These are phyloP conservation scores for Sylvilagus floridanus DNA, from an alignment of 2,797 vertebrate species.

Conservation along the genomic window DNA sequence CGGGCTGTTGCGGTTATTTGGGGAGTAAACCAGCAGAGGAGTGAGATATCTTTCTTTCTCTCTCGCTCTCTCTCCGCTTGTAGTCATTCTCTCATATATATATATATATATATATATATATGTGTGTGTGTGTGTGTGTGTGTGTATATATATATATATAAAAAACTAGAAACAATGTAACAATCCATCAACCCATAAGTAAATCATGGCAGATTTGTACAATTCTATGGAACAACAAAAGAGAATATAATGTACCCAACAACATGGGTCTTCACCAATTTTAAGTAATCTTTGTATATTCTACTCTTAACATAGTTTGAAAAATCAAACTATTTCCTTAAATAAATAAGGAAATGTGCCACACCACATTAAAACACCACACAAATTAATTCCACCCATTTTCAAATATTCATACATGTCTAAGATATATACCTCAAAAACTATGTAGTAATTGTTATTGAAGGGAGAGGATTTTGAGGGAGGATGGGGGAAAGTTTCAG, in stretches of 20 bases:
- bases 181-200: neutral
- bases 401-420: conserved; percentile 28
- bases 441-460: neutral
- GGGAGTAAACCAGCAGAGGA: too few relatives aligned
- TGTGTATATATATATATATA: neutral
- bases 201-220: neutral
- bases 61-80: too few relatives aligned
- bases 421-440: conserved; percentile 30
- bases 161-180: neutral
- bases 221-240: neutral
- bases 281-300: conserved; percentile 47
- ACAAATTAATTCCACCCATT: conserved; percentile 42
- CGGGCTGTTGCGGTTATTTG: too few relatives aligned
- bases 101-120: neutral
- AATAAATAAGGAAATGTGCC: conserved; percentile 44
- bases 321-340: conserved; percentile 59
- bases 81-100: too few relatives aligned
- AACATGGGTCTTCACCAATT: neutral
- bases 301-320: conserved; percentile 56
- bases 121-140: too few relatives aligned
- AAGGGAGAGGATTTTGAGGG: conserved; percentile 45
- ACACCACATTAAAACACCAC: conserved; percentile 31
- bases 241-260: neutral
- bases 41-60: too few relatives aligned
- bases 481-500: neutral